These are phyloP conservation scores for Sarotherodon lohbergeri DNA, from an alignment of 2,113 vertebrate species.

Conservation along the genomic window DNA sequence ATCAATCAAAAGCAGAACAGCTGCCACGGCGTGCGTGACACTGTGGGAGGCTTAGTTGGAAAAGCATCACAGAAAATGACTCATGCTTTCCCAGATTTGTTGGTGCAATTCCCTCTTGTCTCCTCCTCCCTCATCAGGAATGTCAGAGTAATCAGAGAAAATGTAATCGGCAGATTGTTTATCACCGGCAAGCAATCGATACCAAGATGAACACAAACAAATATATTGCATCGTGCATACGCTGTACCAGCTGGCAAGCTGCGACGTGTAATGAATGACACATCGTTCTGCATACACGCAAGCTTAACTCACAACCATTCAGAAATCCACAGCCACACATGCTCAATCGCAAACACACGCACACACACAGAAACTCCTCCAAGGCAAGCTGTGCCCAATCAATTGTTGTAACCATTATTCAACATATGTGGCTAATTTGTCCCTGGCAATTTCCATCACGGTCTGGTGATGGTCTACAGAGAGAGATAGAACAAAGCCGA, in stretches of 20 bases:
- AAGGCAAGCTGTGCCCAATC: slow-evolving; percentile 48
- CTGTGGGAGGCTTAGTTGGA: slow-evolving; percentile 46
- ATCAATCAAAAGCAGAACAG: slow-evolving; percentile 49
- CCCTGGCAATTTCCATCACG: slow-evolving; percentile 52
- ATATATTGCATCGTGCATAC: background rate
- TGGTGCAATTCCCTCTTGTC: slow-evolving; percentile 2
- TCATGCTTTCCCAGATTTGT: slow-evolving; percentile 41
- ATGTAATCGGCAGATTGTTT: background rate
- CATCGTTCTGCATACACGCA: background rate
- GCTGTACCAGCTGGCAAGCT: background rate
- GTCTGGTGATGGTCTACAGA: slow-evolving; percentile 41
- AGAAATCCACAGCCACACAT: background rate
- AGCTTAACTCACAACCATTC: background rate
- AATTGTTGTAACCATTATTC: slow-evolving; percentile 55
- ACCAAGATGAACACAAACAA: background rate
- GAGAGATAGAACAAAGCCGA: slow-evolving; percentile 44
- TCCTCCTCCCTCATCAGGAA: slow-evolving; percentile 53
- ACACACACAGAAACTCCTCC: background rate
- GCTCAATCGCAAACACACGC: background rate
- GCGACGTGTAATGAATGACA: background rate
- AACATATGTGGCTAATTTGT: slow-evolving; percentile 66
- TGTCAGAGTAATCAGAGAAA: slow-evolving; percentile 19
- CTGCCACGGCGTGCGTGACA: slow-evolving; percentile 29
- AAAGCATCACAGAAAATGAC: slow-evolving; percentile 56
- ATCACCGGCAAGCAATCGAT: background rate